Base-by-base conservation (phyloP, 2,797 vertebrate species). In the Premnoplex brunnescens region DNA sequence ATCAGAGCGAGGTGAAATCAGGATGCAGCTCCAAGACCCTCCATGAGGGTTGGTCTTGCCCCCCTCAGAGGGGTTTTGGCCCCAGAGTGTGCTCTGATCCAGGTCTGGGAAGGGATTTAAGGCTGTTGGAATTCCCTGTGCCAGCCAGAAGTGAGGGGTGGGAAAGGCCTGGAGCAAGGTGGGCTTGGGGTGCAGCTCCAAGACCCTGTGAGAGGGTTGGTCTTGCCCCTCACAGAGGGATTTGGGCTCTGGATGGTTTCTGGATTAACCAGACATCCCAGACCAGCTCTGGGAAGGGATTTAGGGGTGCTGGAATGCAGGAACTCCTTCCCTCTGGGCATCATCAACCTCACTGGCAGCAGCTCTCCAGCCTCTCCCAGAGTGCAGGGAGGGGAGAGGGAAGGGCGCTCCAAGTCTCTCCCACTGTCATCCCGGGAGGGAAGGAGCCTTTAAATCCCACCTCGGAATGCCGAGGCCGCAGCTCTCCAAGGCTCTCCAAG, bases 401-500 rank as follows among this genome's bases (percentile, higher is more conserved):
- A 82, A 84, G 87, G 76, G 64, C 24, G 68, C 60, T 34, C 6
- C 0, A 20, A 18, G 51, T 22, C 66, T 55, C 32, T 44, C 58
- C 49, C n/a, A 7, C 46, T 19, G 34, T 59, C 72, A 39, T 23
- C 84, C 54, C 1, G 1, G 8, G 91, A 91, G 89, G 64, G n/a
- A 51, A 49, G 12, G 75, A 69, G 4, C 30, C 36, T 34, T 34
- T 37, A 26, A 46, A 19, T 4, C 26, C 48, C 27, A 34, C 49
- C 1, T 1, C 0, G 0, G 30, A 63, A 62, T 28, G 32, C 1
- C 12, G 52, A 44, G 66, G 59, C 4, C 6, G 18, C 48, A 39
- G 60, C 56, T 19, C 56, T 62, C 82, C 64, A 46, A 9, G 46
- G 36, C 60, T 43, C 60, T 8, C 44, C 18, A 2, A 21, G 41